Evolutionary conservation across 2,797 vertebrate species (phyloP).

Genomic region (Gymnoscopelus microlampas): DNA sequence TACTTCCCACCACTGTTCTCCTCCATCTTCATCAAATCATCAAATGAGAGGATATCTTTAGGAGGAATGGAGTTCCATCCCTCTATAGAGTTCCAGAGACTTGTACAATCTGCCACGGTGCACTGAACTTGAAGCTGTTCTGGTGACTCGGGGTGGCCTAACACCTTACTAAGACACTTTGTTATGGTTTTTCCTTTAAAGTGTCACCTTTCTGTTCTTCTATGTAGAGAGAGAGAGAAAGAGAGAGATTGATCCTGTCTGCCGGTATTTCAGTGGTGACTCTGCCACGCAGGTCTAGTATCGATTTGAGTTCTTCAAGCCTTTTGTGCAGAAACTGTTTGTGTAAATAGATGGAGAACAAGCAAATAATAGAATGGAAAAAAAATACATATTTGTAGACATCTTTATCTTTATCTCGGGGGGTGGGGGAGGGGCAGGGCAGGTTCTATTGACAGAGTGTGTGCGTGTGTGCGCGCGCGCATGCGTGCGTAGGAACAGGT

Average conservation of each 20-base stretch:
- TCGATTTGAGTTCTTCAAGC: neutral
- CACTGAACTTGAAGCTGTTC: too few species aligned
- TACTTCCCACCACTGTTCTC: too few species aligned
- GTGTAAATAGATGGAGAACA: slow-evolving; percentile 11
- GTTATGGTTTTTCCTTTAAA: too few species aligned
- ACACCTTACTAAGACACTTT: too few species aligned
- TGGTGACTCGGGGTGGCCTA: too few species aligned
- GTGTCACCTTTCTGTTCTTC: too few species aligned
- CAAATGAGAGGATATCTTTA: too few species aligned
- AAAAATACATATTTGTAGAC: slow-evolving; percentile 1
- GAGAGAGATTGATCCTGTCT: slow-evolving; percentile 6
- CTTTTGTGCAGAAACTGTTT: neutral
- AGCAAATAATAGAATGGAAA: neutral
- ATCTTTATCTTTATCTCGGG: slow-evolving; percentile 42
- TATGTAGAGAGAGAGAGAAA: slow-evolving; percentile 11
- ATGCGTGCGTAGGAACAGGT: slow-evolving; percentile 31
- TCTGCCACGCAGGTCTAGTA: slow-evolving; percentile 3
- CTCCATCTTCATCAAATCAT: too few species aligned
- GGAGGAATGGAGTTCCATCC: too few species aligned
- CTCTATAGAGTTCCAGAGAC: too few species aligned
- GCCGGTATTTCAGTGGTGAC: slow-evolving; percentile 7
- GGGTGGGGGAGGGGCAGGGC: neutral
- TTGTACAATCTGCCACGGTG: too few species aligned
- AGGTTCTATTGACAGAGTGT: neutral
- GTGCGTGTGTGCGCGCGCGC: slow-evolving; percentile 26